Evolutionary conservation across 2,113 vertebrate species (phyloP), one percentile per base, ranked within the genome.

Genomic region (Rutilus rutilus): DNA sequence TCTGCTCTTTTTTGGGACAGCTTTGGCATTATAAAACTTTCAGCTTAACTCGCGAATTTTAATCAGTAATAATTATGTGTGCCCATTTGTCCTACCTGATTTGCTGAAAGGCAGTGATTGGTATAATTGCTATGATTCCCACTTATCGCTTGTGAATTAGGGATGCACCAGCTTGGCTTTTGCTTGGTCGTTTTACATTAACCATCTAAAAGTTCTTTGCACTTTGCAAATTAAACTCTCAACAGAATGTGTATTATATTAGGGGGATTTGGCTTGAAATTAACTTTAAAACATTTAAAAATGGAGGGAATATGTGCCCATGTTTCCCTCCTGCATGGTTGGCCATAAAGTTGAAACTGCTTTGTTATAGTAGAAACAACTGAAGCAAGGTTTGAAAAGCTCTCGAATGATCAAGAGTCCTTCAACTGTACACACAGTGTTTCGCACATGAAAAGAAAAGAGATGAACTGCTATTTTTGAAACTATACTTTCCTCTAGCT

Each of bases 391-490:
- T n/a, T 36, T 54, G 10, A 42, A 69, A 65, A 33, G 30, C 62
- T 57, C 76, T 59, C 25, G 50, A 79, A 57, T 45, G 6, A 52
- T 39, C 47, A n/a, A 52, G 77, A 7, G 52, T 69, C 64, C 50
- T 54, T 71, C 45, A 42, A 67, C 27, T 54, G 54, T 10, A 84
- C n/a, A 77, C 54, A 25, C 33, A 17, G 12, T 25, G 52, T 62
- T 42, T 79, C 12, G 2, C n/a, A 64, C 12, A 14, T 62, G 11
- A 62, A 80, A 42, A 39, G 11, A 15, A 60, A 78, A n/a, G 23
- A 73, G 39, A 45, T n/a, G 8, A 78, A 78, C 21, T 39, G 30
- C 33, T 60, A 60, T 45, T 80, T 80, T 64, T 80, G 2, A 47
- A 80, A 19, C 14, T 1, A 21, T 19, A 15, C 7, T 62, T 79